These are phyloP conservation scores for Subacronicta megacephala DNA, from an alignment of 2,888 invertebrate genomes.

Conservation along the genomic window DNA sequence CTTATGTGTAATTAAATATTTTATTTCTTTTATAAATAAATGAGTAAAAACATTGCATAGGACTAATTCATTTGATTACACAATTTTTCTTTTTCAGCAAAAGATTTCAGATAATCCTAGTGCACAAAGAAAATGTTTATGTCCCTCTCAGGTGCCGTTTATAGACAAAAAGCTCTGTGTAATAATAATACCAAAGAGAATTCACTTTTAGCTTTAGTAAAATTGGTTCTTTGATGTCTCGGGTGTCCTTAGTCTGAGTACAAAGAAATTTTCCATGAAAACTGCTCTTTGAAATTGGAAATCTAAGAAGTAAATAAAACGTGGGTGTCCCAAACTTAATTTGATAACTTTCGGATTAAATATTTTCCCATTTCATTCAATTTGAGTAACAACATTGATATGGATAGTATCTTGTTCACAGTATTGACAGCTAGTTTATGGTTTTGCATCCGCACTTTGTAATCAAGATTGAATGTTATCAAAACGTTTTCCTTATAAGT, in stretches of 20 bases:
- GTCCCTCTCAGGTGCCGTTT: conserved; percentile 29
- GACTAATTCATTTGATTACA: conserved; percentile 5
- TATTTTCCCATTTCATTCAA: background rate
- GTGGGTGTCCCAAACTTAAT: conserved; percentile 7
- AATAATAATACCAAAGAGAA: conserved; percentile 22
- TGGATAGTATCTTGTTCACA: background rate
- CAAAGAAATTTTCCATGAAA: conserved; percentile 21
- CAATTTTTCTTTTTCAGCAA: conserved; percentile 3
- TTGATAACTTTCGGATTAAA: conserved; percentile 6
- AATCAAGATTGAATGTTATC: conserved; percentile 36
- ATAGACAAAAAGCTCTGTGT: conserved; percentile 28
- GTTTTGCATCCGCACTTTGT: conserved; percentile 23
- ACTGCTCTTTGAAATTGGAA: conserved; percentile 24
- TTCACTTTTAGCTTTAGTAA: conserved; percentile 21
- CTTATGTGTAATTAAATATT: no score
- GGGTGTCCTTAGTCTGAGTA: conserved; percentile 11
- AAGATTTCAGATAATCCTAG: conserved; percentile 10
- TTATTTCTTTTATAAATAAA: no score
- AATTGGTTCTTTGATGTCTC: conserved; percentile 23
- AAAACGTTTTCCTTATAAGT: conserved; percentile 50
- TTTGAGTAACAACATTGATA: background rate
- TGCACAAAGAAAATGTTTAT: conserved; percentile 21
- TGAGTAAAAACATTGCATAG: no score
- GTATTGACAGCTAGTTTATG: conserved; percentile 27
- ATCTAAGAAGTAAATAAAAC: conserved; percentile 23